phyloP scores from a whole-genome alignment of 2,113 vertebrate genomes.

The Pontoporia blainvillei region DNA sequence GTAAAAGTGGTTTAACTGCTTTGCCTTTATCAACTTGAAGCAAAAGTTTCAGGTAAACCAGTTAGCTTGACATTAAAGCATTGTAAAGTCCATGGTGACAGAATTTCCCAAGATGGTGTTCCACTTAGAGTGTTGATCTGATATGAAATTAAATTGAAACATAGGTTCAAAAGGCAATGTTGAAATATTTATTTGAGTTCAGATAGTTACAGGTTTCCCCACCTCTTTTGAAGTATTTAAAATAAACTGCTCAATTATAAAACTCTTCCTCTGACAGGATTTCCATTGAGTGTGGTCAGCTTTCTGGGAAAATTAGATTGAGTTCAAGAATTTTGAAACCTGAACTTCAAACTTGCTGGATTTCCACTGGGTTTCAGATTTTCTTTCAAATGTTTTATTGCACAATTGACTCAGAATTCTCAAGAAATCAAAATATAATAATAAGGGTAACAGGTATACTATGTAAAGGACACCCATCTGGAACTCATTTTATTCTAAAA shows the following conservation, averaged over 20 bases:
- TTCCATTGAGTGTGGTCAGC: conserved; percentile 50
- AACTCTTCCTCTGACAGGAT: conserved; percentile 14
- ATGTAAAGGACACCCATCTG: conserved; percentile 33
- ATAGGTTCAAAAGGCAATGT: neutral
- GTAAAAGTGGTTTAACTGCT: neutral
- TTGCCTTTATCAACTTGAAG: neutral
- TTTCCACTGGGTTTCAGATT: conserved; percentile 50
- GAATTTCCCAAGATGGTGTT: neutral
- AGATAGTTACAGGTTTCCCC: neutral
- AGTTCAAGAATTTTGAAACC: conserved; percentile 63
- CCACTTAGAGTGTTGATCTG: neutral
- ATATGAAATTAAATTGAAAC: neutral
- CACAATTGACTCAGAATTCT: conserved; percentile 52
- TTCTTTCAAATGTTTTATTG: conserved; percentile 57
- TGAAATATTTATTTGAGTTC: conserved; percentile 44
- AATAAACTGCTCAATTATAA: conserved; percentile 49
- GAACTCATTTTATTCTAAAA: conserved; percentile 39
- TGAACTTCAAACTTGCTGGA: conserved; percentile 54
- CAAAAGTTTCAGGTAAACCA: neutral
- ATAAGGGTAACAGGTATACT: conserved; percentile 21
- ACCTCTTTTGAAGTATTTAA: conserved; percentile 32
- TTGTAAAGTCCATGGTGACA: neutral
- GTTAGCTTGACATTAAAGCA: neutral
- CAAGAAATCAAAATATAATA: conserved; percentile 48
- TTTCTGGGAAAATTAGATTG: conserved; percentile 68